Percentiles rank a stretch among this genome's conserved stretches.
phyloP scores from a whole-genome alignment of 1,140 invertebrate species.

The Cydia splendana region DNA sequence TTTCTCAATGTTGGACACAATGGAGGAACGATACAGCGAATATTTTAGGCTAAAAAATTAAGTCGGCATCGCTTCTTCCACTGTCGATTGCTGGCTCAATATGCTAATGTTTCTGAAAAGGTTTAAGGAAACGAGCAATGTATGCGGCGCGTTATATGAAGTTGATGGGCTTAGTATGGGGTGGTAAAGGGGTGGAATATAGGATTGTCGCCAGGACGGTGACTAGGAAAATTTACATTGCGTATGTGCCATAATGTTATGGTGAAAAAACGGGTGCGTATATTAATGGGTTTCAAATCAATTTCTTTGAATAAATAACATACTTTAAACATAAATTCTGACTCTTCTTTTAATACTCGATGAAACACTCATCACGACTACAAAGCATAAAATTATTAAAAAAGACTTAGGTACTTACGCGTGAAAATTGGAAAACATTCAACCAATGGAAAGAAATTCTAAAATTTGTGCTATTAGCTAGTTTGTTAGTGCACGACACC shows the following conservation, averaged over 20 bases:
- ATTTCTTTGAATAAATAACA: not conserved
- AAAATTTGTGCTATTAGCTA: too few species aligned
- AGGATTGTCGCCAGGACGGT: constrained; percentile 73
- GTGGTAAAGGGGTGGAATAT: constrained; percentile 48
- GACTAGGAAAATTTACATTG: constrained; percentile 66
- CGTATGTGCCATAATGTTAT: constrained; percentile 47
- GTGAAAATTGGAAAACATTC: too few species aligned
- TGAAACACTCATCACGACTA: too few species aligned
- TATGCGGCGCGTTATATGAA: constrained; percentile 22
- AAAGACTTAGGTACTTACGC: too few species aligned
- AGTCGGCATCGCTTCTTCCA: constrained; percentile 21
- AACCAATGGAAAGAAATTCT: too few species aligned
- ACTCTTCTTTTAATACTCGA: too few species aligned
- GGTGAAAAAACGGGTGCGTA: constrained; percentile 33
- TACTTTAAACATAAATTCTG: too few species aligned
- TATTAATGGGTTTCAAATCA: not conserved
- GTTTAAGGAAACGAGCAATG: constrained; percentile 41
- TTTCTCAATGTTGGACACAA: constrained; percentile 67
- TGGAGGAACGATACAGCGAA: constrained; percentile 53
- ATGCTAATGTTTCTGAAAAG: not conserved
- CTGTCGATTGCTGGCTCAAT: constrained; percentile 47
- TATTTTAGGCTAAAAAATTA: constrained; percentile 47
- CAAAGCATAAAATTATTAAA: too few species aligned
- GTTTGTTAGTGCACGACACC: too few species aligned
- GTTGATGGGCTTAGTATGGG: constrained; percentile 9